Base-by-base conservation (phyloP, 64 coral and sea anemone species). In the Actinia tenebrosa region DNA sequence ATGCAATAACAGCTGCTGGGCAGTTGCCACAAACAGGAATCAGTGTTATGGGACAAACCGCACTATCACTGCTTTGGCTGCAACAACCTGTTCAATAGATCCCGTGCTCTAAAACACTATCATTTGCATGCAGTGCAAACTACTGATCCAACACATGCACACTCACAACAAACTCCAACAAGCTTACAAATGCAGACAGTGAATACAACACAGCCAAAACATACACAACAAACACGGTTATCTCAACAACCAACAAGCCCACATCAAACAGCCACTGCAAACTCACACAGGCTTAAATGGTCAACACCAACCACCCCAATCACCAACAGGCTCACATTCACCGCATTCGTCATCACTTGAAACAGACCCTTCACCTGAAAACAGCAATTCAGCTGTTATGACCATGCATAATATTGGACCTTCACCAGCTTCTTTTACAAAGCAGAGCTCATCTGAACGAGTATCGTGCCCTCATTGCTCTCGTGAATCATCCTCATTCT, bases 61-160 rank as follows among this genome's bases (percentile, higher is more conserved):
- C 75, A 78, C 75, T 78, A 78, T 78, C 75, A 78, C 75, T 78
- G 75, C 27, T 78, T 78, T 78, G 75, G 75, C 26, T 78, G 37
- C 75, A 78, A 45, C 26, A 78, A 78, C 44, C 44, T 78, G 23
- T 78, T 78, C 27, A 78, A 8, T 18, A 78, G 16, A 78, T 14
- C 1, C 14, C 23, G 75, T 30, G 75, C 75, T 43, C 75, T 78
- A 15, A 43, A 43, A 45, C 75, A 78, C 75, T 78, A 42, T 18
- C 7, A 30, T 43, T 78, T 78, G 44, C 75, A 78, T 78, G 16
- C 75, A 42, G 27, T 78, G 5, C 75, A 78, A 18, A 78, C 75
- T 78, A 17, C 61, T 64, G 61, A 22, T 64, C 15, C 19, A 0
- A 64, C 61, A 64, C 61, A 64, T 64, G 18, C 18, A 64, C 75